Conservation (phyloP, 2,113 vertebrate genomes). For the Cepphus grylle region DNA sequence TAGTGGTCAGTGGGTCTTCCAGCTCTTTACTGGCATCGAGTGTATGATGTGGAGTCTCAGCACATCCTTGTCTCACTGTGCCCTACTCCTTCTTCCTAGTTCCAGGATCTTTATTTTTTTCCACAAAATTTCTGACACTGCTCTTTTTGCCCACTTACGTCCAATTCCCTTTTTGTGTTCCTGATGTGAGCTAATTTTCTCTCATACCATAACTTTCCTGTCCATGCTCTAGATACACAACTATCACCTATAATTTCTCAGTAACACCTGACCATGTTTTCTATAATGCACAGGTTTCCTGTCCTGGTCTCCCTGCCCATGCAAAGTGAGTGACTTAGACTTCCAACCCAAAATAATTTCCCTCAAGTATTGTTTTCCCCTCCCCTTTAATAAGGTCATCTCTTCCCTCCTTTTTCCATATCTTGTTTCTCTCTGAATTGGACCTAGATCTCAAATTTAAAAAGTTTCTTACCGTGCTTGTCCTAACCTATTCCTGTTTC, state of each 20-base stretch:
- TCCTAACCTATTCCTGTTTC: not conserved
- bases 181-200: not conserved
- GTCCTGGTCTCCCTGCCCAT: not conserved
- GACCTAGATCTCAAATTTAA: not conserved
- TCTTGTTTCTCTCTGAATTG: not conserved
- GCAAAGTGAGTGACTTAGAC: accelerated
- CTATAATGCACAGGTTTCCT: not conserved
- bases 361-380: not conserved
- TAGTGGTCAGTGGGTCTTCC: not conserved
- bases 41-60: not conserved
- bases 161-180: not conserved
- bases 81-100: not conserved
- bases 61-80: not conserved
- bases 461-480: not conserved
- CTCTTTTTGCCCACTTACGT: not conserved
- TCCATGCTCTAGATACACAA: accelerated
- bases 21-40: not conserved
- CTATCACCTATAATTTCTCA: not conserved
- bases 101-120: not conserved
- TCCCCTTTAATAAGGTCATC: not conserved
- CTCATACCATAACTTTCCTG: not conserved
- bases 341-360: not conserved
- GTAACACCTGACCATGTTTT: not conserved
- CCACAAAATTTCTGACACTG: not conserved
- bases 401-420: not conserved